Evolutionary conservation across 2,888 invertebrate species (phyloP), one percentile per base, ranked within the genome.

Genomic region (Abrostola triplasia): DNA sequence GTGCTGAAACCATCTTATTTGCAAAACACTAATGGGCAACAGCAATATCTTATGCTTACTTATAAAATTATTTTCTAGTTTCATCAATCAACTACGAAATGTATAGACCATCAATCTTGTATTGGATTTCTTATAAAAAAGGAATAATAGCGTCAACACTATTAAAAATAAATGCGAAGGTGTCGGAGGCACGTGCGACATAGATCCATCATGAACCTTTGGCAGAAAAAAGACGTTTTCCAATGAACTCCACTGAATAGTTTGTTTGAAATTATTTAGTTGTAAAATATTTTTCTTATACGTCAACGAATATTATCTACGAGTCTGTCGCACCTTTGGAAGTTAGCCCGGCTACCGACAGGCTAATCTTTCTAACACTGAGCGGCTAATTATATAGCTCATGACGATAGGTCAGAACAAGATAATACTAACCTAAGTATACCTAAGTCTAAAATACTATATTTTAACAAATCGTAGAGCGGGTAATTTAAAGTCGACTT

Each of bases 161-260:
- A 72, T 77, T 67, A 74, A 65, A 74, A 72, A 61, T 50, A 69
- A 77, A 74, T 61, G 55, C 42, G 57, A 64, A 72, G 65, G 63
- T 62, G 74, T 67, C 64, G 38, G 52, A 50, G 59, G 55, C 79
- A 72, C 67, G 69, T 76, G 67, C 73, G 48, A 44, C 58, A 62
- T 57, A 69, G 40, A 78, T 78, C 63, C 69, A 79, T 80, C 80
- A 73, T 70, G 63, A 65, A 51, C 42, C 48, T 42, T 38, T 53
- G 50, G 51, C 49, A 67, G 61, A 74, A 57, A 59, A 63, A 55
- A 58, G 11, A 44, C 41, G 12, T 9, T 10, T 41, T 37, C 11
- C 52, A 54, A n/a, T n/a, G 41, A 24, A 38, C 24, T 38, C 11
- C 13, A 10, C 1, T 41, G 44, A 62, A 58, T 9, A 36, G 49